A percentile compares a stretch with the other conserved stretches of the same genome.
Conservation (phyloP, 2,888 invertebrate genomes). For the Aphidius colemani region DNA sequence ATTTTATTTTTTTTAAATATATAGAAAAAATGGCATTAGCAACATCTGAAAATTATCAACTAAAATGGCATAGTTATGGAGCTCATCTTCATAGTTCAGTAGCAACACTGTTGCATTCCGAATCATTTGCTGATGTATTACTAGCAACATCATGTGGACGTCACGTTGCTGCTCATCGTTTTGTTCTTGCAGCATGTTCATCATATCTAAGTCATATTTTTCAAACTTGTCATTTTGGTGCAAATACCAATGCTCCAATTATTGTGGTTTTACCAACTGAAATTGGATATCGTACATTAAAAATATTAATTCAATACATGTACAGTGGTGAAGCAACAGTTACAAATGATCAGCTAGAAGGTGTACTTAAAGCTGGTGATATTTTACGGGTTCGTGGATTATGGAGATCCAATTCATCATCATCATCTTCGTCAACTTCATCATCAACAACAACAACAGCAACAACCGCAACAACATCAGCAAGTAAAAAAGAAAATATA, state of each 20-base stretch:
- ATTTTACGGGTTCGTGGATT: slow-evolving; percentile 80
- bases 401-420: slow-evolving; percentile 64
- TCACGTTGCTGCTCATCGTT: slow-evolving; percentile 83
- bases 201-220: slow-evolving; percentile 67
- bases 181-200: slow-evolving; percentile 83
- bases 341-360: slow-evolving; percentile 81
- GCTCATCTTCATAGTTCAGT: slow-evolving; percentile 82
- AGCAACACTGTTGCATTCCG: slow-evolving; percentile 76
- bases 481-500: slow-evolving; percentile 54
- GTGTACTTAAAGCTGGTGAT: slow-evolving; percentile 81
- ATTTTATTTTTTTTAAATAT: not conserved
- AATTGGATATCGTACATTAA: slow-evolving; percentile 78
- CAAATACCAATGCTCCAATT: slow-evolving; percentile 58
- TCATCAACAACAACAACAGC: slow-evolving; percentile 26
- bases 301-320: slow-evolving; percentile 84
- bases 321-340: slow-evolving; percentile 85
- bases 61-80: slow-evolving; percentile 88
- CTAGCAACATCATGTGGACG: slow-evolving; percentile 79
- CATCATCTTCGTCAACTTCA: too few species aligned
- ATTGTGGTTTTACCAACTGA: slow-evolving; percentile 76
- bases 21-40: slow-evolving; percentile 62
- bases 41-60: slow-evolving; percentile 78
- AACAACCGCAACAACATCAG: slow-evolving; percentile 8
- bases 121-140: slow-evolving; percentile 81
- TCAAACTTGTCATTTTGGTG: slow-evolving; percentile 59